Conservation (phyloP, 2,113 vertebrate genomes). For the Phoxinus phoxinus region DNA sequence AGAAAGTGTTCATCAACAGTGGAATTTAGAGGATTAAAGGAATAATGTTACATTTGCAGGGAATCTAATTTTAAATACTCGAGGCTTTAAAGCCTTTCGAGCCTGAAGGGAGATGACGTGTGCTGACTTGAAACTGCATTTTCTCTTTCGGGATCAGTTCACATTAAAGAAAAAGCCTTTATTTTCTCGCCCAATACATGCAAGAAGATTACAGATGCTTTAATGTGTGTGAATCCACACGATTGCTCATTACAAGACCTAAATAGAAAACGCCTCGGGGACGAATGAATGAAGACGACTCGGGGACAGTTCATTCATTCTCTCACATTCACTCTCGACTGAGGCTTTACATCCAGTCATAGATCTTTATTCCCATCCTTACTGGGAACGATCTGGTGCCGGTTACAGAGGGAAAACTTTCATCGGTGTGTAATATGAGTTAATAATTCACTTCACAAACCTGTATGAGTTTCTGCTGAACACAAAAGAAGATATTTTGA, state of each 20-base stretch:
- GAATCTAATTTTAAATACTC: not conserved
- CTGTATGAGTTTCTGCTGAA: too few species aligned
- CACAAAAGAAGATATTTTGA: too few species aligned
- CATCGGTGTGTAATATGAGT: not conserved
- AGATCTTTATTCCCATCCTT: not conserved
- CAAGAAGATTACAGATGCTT: conserved; percentile 34
- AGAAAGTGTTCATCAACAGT: not conserved
- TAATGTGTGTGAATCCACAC: conserved; percentile 22
- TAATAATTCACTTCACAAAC: too few species aligned
- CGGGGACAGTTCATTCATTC: not conserved
- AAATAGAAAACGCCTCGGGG: not conserved
- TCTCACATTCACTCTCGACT: not conserved
- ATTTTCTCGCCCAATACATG: conserved; percentile 10
- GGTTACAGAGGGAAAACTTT: not conserved
- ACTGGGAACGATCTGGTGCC: not conserved
- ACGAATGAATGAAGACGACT: not conserved
- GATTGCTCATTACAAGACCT: conserved; percentile 42
- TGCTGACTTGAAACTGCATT: conserved; percentile 32
- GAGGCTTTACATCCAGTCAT: not conserved
- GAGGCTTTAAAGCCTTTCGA: conserved; percentile 12
- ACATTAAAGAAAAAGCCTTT: conserved; percentile 15
- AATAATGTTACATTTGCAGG: conserved; percentile 12
- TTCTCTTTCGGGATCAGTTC: conserved; percentile 12
- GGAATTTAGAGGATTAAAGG: not conserved
- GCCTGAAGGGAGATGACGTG: not conserved